These are phyloP conservation scores for Hybognathus amarus DNA, from an alignment of 2,797 vertebrate genomes.

Conservation along the genomic window DNA sequence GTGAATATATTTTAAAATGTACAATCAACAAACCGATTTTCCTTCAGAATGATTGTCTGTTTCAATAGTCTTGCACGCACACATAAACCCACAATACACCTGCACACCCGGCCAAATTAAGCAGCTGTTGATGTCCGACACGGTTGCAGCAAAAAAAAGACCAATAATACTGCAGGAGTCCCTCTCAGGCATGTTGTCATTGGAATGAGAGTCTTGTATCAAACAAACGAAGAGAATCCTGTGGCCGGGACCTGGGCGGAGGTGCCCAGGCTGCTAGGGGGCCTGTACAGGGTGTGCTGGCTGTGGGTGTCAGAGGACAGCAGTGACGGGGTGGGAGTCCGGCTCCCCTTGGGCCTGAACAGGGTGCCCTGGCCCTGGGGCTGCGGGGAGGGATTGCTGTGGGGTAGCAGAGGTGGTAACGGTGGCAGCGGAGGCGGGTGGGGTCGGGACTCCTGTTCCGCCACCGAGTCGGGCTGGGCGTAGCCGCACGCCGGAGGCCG, in stretches of 20 bases:
- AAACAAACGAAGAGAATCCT: constrained; percentile 98
- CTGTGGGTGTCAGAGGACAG: constrained; percentile 84
- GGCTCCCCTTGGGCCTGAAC: constrained; percentile 93
- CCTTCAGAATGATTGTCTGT: constrained; percentile 77
- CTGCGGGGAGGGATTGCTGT: constrained; percentile 77
- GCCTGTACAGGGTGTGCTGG: constrained; percentile 91
- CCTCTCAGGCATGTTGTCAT: constrained; percentile 62
- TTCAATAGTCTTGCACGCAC: constrained; percentile 68
- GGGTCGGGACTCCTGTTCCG: constrained; percentile 78
- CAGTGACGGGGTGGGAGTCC: constrained; percentile 92
- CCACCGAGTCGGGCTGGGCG: constrained; percentile 88
- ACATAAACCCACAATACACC: constrained; percentile 55
- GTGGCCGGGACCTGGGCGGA: constrained; percentile 89
- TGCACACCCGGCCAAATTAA: constrained; percentile 40
- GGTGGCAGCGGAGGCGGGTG: constrained; percentile 80
- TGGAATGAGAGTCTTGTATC: constrained; percentile 77
- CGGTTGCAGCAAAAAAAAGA: constrained; percentile 64
- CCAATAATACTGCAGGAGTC: constrained; percentile 52
- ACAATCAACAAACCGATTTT: constrained; percentile 7
- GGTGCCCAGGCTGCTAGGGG: constrained; percentile 93
- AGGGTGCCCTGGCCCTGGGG: constrained; percentile 87
- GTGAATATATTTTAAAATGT: constrained; percentile 20
- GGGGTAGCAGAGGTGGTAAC: constrained; percentile 76
- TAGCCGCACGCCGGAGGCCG: constrained; percentile 90
- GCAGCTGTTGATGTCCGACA: constrained; percentile 62